These are phyloP conservation scores for Notodonta dromedarius DNA, from an alignment of 2,888 invertebrate genomes.

Conservation along the genomic window DNA sequence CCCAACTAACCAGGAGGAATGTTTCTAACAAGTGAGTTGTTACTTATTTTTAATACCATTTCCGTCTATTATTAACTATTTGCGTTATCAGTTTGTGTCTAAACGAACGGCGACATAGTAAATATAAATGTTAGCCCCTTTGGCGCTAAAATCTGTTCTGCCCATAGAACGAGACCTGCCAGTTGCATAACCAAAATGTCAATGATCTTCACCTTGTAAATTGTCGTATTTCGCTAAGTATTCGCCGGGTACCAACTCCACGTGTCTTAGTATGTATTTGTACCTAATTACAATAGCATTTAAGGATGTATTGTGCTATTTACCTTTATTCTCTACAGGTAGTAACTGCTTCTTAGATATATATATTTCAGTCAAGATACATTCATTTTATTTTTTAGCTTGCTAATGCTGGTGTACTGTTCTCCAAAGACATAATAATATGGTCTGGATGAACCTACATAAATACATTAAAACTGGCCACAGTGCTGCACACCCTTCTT, in stretches of 20 bases:
- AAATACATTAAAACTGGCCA: too few species aligned
- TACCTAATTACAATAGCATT: neutral
- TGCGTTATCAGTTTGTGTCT: neutral
- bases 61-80: conserved; percentile 6
- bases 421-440: too few species aligned
- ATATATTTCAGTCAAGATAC: too few species aligned
- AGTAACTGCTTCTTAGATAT: too few species aligned
- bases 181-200: conserved; percentile 82
- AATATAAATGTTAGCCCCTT: neutral
- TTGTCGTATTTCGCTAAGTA: conserved; percentile 39
- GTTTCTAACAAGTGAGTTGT: conserved; percentile 83
- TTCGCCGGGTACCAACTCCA: conserved; percentile 45
- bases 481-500: too few species aligned
- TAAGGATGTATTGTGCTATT: conserved; percentile 4
- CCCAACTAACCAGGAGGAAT: conserved; percentile 86
- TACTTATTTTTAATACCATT: conserved; percentile 20
- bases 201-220: conserved; percentile 60
- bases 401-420: too few species aligned
- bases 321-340: neutral
- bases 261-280: conserved; percentile 28
- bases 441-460: too few species aligned
- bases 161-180: conserved; percentile 9
- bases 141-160: conserved; percentile 31
- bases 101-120: neutral
- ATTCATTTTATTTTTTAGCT: too few species aligned